Percentiles rank a stretch among this genome's conserved stretches.
Conservation (phyloP, 2,888 invertebrate genomes). For the Synergus gifuensis region DNA sequence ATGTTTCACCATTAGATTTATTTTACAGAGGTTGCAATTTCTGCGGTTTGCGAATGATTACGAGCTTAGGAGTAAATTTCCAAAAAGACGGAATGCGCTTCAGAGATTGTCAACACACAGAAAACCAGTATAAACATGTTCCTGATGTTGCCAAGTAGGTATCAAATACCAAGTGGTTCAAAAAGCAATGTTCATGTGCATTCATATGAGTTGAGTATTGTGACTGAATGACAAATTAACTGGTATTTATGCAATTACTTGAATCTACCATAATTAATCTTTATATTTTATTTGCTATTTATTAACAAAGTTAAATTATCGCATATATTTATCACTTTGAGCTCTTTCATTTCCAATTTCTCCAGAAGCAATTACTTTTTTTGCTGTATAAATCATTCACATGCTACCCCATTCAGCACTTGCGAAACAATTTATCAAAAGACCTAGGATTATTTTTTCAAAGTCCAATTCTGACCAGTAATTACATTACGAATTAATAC, state of each 20-base stretch:
- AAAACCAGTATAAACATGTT: no score
- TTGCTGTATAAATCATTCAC: conserved; percentile 10
- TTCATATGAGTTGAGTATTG: no score
- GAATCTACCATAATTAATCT: not conserved
- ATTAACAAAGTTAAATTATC: not conserved
- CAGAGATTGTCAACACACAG: no score
- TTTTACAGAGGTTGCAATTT: no score
- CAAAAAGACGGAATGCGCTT: no score
- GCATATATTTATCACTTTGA: not conserved
- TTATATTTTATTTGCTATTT: not conserved
- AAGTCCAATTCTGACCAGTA: conserved; percentile 14
- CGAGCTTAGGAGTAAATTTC: no score
- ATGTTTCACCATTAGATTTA: not conserved
- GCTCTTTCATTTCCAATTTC: not conserved
- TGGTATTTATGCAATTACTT: conserved; percentile 5
- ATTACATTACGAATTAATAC: conserved; percentile 27
- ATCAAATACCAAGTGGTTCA: no score
- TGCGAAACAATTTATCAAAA: conserved; percentile 3
- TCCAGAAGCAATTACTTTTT: conserved; percentile 2
- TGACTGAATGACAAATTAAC: not conserved
- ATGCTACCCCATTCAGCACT: not conserved
- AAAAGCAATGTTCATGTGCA: no score
- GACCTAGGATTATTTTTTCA: conserved; percentile 18
- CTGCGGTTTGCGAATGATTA: no score
- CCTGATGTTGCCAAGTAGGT: no score